These are phyloP conservation scores for Philonicus albiceps DNA, from an alignment of 2,888 invertebrate species.

Conservation along the genomic window DNA sequence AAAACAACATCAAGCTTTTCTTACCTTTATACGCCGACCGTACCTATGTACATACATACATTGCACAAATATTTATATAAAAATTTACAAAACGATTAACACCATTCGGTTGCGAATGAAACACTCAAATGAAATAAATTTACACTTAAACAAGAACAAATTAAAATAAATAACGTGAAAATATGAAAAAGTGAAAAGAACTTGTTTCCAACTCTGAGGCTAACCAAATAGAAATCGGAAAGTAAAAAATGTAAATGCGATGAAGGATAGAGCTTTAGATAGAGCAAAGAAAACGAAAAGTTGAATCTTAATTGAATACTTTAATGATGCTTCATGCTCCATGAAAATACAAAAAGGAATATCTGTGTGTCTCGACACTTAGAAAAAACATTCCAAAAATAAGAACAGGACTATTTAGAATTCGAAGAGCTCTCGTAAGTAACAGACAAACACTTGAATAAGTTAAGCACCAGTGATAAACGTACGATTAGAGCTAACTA, in stretches of 20 bases:
- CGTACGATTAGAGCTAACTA: neutral
- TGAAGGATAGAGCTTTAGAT: neutral
- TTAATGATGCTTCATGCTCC: slow-evolving; percentile 6
- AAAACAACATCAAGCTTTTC: neutral
- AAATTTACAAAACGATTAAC: neutral
- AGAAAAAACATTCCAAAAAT: slow-evolving; percentile 19
- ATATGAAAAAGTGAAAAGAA: neutral
- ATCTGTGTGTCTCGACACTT: neutral
- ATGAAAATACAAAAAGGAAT: slow-evolving; percentile 3
- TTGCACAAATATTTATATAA: neutral
- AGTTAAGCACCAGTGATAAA: slow-evolving; percentile 32
- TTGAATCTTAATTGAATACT: neutral
- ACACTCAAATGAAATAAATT: neutral
- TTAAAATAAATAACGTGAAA: neutral
- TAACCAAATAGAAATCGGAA: neutral
- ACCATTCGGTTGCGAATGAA: neutral
- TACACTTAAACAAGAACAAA: neutral
- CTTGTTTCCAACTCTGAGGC: neutral
- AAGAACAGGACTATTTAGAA: slow-evolving; percentile 1
- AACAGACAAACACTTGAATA: neutral
- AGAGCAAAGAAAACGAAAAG: neutral
- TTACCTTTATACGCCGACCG: neutral
- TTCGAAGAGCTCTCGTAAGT: slow-evolving; percentile 6
- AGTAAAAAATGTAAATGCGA: neutral
- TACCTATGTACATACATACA: neutral